Evolutionary conservation across 1,140 invertebrate species (phyloP), one percentile per base, ranked within the genome.

Genomic region (Colletes gigas): DNA sequence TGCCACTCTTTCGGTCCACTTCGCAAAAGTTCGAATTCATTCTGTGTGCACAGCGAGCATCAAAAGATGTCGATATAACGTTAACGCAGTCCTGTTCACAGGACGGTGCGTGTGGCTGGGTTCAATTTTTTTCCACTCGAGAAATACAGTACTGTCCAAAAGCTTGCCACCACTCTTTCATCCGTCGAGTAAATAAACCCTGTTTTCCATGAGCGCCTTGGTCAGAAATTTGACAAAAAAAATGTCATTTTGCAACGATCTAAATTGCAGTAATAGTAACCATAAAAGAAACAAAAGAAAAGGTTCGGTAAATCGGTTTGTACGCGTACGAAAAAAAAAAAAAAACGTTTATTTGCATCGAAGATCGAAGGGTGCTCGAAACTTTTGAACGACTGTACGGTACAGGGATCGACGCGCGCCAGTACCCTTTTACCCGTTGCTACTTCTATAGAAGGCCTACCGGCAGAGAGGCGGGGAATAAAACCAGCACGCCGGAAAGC

Each of bases 41-140:
- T 60, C 30, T 10, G 21, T n/a, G 1, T 14, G 0, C 14, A 39
- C 8, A 65, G 12, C 47, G 17, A 39, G 63, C 68, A 17, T 78
- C 68, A 72, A 78, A 78, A 78, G 76, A 63, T 71, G 21, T 63
- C 68, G 59, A 55, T 71, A 47, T 50, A 70, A 21, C 47, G 6
- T 67, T 63, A 63, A 63, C 50, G 39, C 14, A 6, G 59, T 4
- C 47, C 44, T 10, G 39, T 68, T 60, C 44, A 54, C n/a, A 54
- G 39, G 63, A 12, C 68, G 10, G 3, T 39, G 19, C 69, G 55
- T 4, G n/a, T 14, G 59, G 52, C 57, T 44, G 60, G 15, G 39
- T 71, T 54, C 59, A 78, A 52, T 41, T 15, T 39, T 39, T 41
- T 63, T 41, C 17, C 60, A 14, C 15, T 10, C 30, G 60, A 8